These are phyloP conservation scores for Micromesistius poutassou DNA, from an alignment of 2,797 vertebrate genomes.

Conservation along the genomic window DNA sequence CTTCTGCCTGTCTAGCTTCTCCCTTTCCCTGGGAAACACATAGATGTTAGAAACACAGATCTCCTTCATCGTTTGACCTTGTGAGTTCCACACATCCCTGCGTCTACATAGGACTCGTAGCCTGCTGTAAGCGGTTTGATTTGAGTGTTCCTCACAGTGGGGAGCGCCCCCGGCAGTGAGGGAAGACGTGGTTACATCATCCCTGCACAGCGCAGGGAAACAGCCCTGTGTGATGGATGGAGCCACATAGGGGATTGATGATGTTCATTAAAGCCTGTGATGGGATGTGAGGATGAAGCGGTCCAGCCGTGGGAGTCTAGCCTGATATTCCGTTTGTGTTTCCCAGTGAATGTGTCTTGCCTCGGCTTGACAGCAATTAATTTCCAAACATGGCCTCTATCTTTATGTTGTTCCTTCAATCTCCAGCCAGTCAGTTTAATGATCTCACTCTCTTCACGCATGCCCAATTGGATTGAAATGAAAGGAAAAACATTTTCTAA, in stretches of 20 bases:
- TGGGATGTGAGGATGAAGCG: background rate
- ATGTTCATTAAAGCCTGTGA: background rate
- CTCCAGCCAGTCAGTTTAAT: background rate
- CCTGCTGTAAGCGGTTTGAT: background rate
- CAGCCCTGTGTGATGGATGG: background rate
- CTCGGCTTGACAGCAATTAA: background rate
- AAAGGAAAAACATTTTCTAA: too few species aligned
- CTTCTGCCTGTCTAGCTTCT: conserved; percentile 59
- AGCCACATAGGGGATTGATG: too few species aligned
- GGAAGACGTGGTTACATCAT: background rate
- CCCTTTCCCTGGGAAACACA: conserved; percentile 71
- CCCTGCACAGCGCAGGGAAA: background rate
- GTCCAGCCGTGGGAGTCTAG: background rate
- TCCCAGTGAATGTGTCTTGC: too few species aligned
- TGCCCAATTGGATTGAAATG: too few species aligned
- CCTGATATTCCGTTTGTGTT: background rate
- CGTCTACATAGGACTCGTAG: too few species aligned
- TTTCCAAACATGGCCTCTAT: background rate
- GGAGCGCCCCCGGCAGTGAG: background rate
- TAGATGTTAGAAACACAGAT: background rate
- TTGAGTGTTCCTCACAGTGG: background rate
- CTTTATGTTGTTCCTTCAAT: background rate
- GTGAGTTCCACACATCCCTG: background rate
- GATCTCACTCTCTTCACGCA: background rate
- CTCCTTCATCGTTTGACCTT: background rate